Conservation (phyloP, 2,888 invertebrate species). For the Resseliella maxima region DNA sequence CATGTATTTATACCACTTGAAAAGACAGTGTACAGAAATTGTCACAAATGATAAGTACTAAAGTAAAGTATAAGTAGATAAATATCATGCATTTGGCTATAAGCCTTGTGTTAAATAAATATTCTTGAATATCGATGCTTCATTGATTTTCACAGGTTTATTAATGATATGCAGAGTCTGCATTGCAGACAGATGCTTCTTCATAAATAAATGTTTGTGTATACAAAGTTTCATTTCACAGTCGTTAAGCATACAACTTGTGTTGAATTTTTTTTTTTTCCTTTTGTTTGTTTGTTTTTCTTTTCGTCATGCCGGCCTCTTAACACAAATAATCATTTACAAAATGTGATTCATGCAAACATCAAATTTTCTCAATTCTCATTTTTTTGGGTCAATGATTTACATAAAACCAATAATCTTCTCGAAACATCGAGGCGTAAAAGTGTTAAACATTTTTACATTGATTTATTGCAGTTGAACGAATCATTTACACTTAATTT, state of each 20-base stretch:
- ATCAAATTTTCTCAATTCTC: background rate
- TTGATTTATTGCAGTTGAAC: background rate
- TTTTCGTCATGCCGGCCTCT: background rate
- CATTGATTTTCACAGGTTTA: slow-evolving; percentile 43
- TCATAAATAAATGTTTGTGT: background rate
- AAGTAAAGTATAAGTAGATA: too few species aligned
- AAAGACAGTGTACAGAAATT: too few species aligned
- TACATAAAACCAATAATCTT: background rate
- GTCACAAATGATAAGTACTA: background rate
- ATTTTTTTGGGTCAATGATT: background rate
- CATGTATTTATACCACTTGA: background rate
- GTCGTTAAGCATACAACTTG: background rate
- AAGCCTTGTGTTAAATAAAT: background rate
- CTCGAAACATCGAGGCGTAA: background rate
- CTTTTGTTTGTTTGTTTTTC: background rate
- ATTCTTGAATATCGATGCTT: background rate
- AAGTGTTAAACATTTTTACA: background rate
- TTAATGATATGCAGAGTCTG: background rate
- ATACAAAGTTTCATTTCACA: background rate
- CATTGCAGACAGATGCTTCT: too few species aligned
- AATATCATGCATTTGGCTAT: background rate
- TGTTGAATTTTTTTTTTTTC: background rate
- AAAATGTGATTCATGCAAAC: background rate
- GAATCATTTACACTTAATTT: background rate
- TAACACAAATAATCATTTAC: background rate